Conservation (phyloP, 2,888 invertebrate genomes). For the Euproctis similis region DNA sequence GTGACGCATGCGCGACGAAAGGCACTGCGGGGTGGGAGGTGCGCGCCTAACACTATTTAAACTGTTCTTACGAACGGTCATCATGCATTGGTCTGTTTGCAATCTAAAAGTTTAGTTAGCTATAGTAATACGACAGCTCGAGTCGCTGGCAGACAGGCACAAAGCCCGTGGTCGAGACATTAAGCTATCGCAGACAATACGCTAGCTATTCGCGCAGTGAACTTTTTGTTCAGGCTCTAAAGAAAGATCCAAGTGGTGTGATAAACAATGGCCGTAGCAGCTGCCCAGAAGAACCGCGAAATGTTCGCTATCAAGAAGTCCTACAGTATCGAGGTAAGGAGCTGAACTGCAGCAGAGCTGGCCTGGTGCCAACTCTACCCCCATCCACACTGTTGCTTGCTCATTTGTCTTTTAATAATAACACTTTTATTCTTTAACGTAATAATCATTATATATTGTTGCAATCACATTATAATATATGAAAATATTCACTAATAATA, state of each 20-base stretch:
- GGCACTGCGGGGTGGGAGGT: slow-evolving; percentile 73
- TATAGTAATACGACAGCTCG: slow-evolving; percentile 73
- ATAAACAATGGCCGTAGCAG: slow-evolving; percentile 88
- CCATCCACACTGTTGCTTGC: slow-evolving; percentile 22
- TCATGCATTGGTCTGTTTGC: slow-evolving; percentile 83
- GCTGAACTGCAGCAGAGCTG: slow-evolving; percentile 24
- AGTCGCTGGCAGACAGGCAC: slow-evolving; percentile 76
- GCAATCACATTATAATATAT: too few relatives aligned
- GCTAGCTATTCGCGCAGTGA: slow-evolving; percentile 74
- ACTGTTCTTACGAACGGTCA: slow-evolving; percentile 78
- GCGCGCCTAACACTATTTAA: slow-evolving; percentile 78
- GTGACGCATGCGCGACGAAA: slow-evolving; percentile 79
- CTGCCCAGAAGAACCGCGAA: slow-evolving; percentile 95
- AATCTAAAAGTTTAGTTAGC: slow-evolving; percentile 79
- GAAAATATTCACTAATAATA: too few relatives aligned
- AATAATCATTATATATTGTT: too few relatives aligned
- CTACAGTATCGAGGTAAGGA: slow-evolving; percentile 96
- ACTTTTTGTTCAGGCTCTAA: slow-evolving; percentile 67
- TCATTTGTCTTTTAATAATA: too few relatives aligned
- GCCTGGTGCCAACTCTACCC: slow-evolving; percentile 9
- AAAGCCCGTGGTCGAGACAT: slow-evolving; percentile 78
- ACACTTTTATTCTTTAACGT: too few relatives aligned
- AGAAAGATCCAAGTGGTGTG: slow-evolving; percentile 70
- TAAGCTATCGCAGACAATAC: slow-evolving; percentile 71
- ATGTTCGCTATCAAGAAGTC: slow-evolving; percentile 98